Evolutionary conservation across 2,113 vertebrate genomes (phyloP).

Genomic region (Corythoichthys haematopterus): DNA sequence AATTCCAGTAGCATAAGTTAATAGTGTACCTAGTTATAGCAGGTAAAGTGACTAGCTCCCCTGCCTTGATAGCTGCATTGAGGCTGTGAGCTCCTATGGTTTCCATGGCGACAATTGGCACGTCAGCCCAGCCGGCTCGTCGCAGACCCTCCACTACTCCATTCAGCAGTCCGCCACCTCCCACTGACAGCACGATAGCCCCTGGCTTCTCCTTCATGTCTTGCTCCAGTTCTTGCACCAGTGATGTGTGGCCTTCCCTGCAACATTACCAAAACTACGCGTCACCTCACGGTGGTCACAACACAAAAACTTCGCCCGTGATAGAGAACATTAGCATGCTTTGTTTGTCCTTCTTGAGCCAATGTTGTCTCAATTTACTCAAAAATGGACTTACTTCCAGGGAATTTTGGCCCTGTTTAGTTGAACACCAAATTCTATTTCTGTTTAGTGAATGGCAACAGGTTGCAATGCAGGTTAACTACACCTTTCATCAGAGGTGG

Average conservation of each 20-base stretch:
- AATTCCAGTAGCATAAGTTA: background rate
- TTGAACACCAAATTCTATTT: background rate
- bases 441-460: background rate
- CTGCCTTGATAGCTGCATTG: constrained; percentile 74
- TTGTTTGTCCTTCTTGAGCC: too few relatives aligned
- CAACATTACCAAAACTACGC: constrained; percentile 4
- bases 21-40: constrained; percentile 82
- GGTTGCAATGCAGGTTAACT: too few relatives aligned
- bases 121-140: constrained; percentile 78
- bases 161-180: constrained; percentile 83
- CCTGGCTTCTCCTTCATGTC: constrained; percentile 75
- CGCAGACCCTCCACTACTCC: constrained; percentile 79
- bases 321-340: too few relatives aligned
- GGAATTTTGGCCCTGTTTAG: background rate
- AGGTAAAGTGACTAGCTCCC: constrained; percentile 77
- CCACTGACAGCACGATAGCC: constrained; percentile 81
- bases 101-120: constrained; percentile 84
- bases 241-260: constrained; percentile 84
- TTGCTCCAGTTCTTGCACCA: constrained; percentile 79
- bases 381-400: background rate
- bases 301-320: background rate
- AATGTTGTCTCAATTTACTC: too few relatives aligned
- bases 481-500: too few relatives aligned
- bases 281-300: background rate
- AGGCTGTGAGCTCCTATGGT: constrained; percentile 84